Conservation (phyloP, 1,140 invertebrate species). For the Bradysia coprophila region DNA sequence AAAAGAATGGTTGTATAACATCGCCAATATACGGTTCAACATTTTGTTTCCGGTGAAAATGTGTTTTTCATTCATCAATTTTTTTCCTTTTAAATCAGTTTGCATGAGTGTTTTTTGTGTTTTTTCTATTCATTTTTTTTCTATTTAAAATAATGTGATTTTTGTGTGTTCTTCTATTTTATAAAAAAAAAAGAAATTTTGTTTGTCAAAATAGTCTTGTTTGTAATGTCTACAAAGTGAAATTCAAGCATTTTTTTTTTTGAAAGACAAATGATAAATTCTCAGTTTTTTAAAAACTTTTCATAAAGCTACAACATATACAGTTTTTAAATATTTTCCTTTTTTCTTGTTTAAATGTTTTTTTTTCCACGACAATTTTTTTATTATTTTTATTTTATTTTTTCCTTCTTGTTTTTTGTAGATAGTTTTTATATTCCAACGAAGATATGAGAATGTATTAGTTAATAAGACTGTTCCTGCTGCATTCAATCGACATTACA, state of each 20-base stretch:
- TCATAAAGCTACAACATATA: background rate
- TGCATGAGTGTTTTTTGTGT: background rate
- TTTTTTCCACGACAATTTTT: background rate
- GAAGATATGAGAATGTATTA: no score
- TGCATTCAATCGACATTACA: no score
- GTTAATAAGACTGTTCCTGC: no score
- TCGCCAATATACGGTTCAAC: no score
- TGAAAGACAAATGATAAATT: background rate
- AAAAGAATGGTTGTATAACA: no score
- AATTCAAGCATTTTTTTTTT: background rate
- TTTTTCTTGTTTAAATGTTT: background rate
- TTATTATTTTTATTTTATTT: background rate
- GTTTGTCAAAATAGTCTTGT: background rate
- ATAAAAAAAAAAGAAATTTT: background rate
- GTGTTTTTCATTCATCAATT: no score
- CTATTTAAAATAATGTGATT: background rate
- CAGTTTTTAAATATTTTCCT: no score
- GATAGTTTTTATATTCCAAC: no score
- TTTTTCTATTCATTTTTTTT: background rate
- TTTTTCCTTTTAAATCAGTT: background rate
- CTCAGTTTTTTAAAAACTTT: background rate
- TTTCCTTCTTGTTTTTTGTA: background rate
- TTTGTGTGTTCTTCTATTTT: background rate
- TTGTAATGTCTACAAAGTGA: background rate
- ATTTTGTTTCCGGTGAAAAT: no score